phyloP scores from a whole-genome alignment of 2,888 invertebrate genomes.

The Crocallis elinguaria region DNA sequence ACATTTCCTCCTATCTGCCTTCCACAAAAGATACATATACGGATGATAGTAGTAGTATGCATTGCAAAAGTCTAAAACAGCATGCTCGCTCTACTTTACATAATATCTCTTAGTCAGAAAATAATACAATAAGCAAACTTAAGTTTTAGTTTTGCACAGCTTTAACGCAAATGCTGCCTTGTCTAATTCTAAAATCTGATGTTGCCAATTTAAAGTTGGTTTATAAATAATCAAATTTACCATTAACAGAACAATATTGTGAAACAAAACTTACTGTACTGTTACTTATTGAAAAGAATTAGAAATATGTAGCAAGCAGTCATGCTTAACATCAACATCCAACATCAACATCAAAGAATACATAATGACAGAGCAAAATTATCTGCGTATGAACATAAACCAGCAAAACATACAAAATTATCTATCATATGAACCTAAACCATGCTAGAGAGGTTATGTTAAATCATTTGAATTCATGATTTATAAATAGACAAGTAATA shows the following conservation, averaged over 20 bases:
- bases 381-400: slow-evolving; percentile 11
- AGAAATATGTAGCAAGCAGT: too few relatives aligned
- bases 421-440: slow-evolving; percentile 10
- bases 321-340: too few relatives aligned
- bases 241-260: background rate
- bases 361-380: background rate
- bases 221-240: background rate
- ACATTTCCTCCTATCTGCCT: too few relatives aligned
- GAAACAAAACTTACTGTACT: background rate
- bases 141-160: background rate
- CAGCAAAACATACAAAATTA: slow-evolving; percentile 1
- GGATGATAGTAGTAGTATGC: too few relatives aligned
- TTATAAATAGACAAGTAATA: too few relatives aligned
- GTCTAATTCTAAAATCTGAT: background rate
- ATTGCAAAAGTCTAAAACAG: too few relatives aligned
- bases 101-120: background rate
- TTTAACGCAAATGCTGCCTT: slow-evolving; percentile 1
- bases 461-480: too few relatives aligned
- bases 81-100: background rate
- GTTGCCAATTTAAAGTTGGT: background rate
- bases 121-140: background rate
- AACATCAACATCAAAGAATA: too few relatives aligned
- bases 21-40: too few relatives aligned
- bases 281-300: background rate
- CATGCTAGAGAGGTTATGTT: slow-evolving; percentile 35